Conservation (phyloP, 1,140 invertebrate genomes). For the Ostrea edulis region DNA sequence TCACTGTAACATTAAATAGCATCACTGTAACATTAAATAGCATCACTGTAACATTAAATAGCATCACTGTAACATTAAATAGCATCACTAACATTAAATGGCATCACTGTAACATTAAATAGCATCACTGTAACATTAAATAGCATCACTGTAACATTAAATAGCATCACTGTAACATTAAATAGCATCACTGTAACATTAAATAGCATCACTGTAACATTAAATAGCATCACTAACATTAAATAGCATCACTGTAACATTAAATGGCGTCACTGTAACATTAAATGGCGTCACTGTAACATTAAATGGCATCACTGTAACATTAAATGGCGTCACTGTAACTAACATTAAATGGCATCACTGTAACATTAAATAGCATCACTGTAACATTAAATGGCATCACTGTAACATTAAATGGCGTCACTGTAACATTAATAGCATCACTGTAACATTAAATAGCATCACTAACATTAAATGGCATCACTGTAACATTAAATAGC, state of each 20-base stretch:
- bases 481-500: too few relatives aligned
- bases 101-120: constrained; percentile 6
- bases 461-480: too few relatives aligned
- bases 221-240: too few relatives aligned
- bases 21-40: too few relatives aligned
- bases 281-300: constrained; percentile 34
- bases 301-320: neutral
- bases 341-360: neutral
- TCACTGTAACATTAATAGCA: too few relatives aligned
- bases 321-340: too few relatives aligned
- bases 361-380: neutral
- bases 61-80: too few relatives aligned
- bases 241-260: constrained; percentile 10
- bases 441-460: constrained; percentile 1
- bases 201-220: neutral
- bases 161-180: neutral
- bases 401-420: too few relatives aligned
- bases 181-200: constrained; percentile 11
- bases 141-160: constrained; percentile 11
- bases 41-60: constrained; percentile 8
- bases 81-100: too few relatives aligned
- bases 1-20: constrained; percentile 1
- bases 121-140: too few relatives aligned
- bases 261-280: neutral
- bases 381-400: neutral